These are phyloP conservation scores for Labeo catla DNA, from an alignment of 2,113 vertebrate species.

Conservation along the genomic window DNA sequence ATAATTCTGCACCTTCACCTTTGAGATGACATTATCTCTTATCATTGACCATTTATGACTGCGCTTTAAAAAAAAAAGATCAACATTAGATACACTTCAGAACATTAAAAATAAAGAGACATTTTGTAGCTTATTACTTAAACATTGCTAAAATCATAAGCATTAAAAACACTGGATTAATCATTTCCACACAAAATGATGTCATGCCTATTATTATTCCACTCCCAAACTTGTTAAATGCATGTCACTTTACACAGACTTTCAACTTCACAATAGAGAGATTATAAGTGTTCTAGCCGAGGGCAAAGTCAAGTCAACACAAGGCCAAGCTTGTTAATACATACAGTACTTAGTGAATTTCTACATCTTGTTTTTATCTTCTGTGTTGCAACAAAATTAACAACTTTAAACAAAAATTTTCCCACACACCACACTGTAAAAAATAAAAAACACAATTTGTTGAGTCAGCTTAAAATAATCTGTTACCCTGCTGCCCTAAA, in stretches of 20 bases:
- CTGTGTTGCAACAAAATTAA: background rate
- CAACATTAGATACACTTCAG: background rate
- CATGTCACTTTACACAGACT: background rate
- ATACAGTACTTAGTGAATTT: background rate
- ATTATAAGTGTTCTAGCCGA: background rate
- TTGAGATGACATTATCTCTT: background rate
- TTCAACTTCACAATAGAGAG: background rate
- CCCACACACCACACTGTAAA: background rate
- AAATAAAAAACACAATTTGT: too few species aligned
- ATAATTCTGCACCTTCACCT: background rate
- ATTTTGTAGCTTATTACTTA: background rate
- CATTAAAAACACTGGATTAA: background rate
- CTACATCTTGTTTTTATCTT: background rate
- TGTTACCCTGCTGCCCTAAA: too few species aligned
- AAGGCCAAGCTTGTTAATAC: background rate
- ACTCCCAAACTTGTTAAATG: background rate
- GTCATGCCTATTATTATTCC: background rate
- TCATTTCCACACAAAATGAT: background rate
- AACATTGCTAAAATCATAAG: background rate
- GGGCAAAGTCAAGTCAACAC: constrained; percentile 16
- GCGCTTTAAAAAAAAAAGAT: background rate
- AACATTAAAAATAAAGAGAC: background rate
- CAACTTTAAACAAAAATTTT: background rate
- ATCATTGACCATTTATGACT: background rate
- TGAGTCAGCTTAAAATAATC: too few species aligned